Evolutionary conservation across 1,140 invertebrate species (phyloP).

Genomic region (Popillia japonica): DNA sequence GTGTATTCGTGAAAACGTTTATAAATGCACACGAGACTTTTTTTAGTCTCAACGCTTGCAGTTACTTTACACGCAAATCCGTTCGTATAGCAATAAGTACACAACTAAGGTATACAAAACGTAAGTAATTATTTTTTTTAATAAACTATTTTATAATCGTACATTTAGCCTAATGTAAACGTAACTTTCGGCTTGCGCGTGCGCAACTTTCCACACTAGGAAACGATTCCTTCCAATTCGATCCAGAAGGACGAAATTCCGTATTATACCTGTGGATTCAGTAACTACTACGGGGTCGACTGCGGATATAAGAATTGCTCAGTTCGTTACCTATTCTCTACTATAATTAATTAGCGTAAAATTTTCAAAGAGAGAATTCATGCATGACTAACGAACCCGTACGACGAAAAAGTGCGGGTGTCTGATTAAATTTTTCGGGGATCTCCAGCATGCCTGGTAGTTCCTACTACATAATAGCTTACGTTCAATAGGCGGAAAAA

Average conservation of each 20-base stretch:
- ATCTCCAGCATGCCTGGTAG: not conserved
- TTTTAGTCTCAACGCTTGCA: no score
- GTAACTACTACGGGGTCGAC: not conserved
- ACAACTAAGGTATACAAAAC: no score
- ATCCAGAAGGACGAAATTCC: conserved; percentile 21
- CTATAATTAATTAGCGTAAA: not conserved
- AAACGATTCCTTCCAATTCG: conserved; percentile 26
- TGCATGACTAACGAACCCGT: not conserved
- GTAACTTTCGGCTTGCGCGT: conserved; percentile 11
- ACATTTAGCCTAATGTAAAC: conserved; percentile 6
- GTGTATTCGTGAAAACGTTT: no score
- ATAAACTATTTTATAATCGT: not conserved
- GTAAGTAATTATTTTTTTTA: no score
- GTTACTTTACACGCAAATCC: no score
- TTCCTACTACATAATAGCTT: not conserved
- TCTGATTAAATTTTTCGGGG: not conserved
- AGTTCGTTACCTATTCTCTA: not conserved
- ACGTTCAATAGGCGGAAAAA: not conserved
- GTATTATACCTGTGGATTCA: conserved; percentile 33
- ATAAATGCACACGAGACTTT: no score
- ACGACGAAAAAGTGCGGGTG: not conserved
- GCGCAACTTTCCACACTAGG: not conserved
- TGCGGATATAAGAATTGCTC: not conserved
- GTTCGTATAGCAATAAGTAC: no score
- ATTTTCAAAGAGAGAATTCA: conserved; percentile 16